A percentile compares a stretch with the other conserved stretches of the same genome.
These are phyloP conservation scores for Cydia fagiglandana DNA, from an alignment of 1,140 invertebrate species.

Conservation along the genomic window DNA sequence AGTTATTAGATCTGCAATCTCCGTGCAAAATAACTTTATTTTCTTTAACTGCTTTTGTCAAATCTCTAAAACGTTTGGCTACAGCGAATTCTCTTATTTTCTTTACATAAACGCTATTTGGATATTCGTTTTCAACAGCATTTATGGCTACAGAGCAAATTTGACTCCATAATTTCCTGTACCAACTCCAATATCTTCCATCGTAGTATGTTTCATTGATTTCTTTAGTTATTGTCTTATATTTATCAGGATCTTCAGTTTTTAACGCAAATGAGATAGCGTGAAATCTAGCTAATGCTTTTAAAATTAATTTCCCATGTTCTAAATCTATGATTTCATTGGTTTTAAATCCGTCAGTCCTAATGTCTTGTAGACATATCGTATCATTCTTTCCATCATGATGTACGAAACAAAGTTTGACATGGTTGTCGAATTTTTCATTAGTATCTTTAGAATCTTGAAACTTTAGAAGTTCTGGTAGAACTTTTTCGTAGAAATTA, in stretches of 20 bases:
- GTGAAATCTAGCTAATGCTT: slow-evolving; percentile 81
- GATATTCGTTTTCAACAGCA: slow-evolving; percentile 78
- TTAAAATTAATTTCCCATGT: slow-evolving; percentile 72
- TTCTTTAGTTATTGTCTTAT: slow-evolving; percentile 54
- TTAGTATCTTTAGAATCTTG: slow-evolving; percentile 47
- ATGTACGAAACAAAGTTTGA: slow-evolving; percentile 71
- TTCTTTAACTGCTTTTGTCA: slow-evolving; percentile 34
- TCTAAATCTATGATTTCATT: slow-evolving; percentile 66
- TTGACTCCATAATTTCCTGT: slow-evolving; percentile 75
- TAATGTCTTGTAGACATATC: slow-evolving; percentile 81
- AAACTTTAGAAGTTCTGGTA: slow-evolving; percentile 67
- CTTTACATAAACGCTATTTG: slow-evolving; percentile 71
- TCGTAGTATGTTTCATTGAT: slow-evolving; percentile 77
- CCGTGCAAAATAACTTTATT: slow-evolving; percentile 80
- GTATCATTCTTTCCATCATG: slow-evolving; percentile 82
- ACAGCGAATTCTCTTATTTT: slow-evolving; percentile 68
- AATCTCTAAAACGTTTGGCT: slow-evolving; percentile 40
- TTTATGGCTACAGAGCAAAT: slow-evolving; percentile 72
- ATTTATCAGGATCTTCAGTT: slow-evolving; percentile 78
- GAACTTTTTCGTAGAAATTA: slow-evolving; percentile 79
- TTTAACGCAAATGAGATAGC: slow-evolving; percentile 81
- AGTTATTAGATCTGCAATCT: slow-evolving; percentile 83
- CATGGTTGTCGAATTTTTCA: slow-evolving; percentile 71
- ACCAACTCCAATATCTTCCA: slow-evolving; percentile 78
- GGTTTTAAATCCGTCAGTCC: slow-evolving; percentile 69